Conservation (phyloP, 2,888 invertebrate genomes). For the Macrosiphum euphorbiae region DNA sequence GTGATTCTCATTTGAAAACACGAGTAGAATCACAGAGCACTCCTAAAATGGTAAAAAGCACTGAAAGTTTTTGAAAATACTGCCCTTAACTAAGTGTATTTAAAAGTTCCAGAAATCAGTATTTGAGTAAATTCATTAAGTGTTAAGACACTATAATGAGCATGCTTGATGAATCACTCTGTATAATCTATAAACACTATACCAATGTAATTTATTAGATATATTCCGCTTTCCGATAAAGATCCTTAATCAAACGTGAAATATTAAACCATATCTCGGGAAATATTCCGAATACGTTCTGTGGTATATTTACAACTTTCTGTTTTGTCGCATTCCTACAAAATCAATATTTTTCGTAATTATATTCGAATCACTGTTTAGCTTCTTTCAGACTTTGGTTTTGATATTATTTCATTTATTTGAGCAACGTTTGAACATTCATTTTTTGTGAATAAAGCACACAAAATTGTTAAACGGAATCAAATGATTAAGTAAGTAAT, state of each 20-base stretch:
- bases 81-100: not conserved
- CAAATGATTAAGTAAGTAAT: not conserved
- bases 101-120: not conserved
- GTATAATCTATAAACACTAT: not conserved
- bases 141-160: not conserved
- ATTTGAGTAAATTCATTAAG: not conserved
- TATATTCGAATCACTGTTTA: not conserved
- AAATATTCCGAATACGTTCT: not conserved
- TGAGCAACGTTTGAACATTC: not conserved
- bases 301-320: not conserved
- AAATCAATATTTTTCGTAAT: not conserved
- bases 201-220: not conserved
- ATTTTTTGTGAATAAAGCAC: not conserved
- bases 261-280: not conserved
- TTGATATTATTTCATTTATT: not conserved
- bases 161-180: not conserved
- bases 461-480: not conserved
- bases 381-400: not conserved
- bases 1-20: not conserved
- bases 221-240: not conserved
- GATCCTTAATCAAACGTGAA: not conserved
- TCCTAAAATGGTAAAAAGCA: not conserved
- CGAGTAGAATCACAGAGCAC: not conserved
- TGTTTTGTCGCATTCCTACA: not conserved
- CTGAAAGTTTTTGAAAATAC: not conserved